A percentile compares a stretch with the other conserved stretches of the same genome.
phyloP scores from a whole-genome alignment of 2,113 vertebrate genomes.

The Datnioides undecimradiatus region DNA sequence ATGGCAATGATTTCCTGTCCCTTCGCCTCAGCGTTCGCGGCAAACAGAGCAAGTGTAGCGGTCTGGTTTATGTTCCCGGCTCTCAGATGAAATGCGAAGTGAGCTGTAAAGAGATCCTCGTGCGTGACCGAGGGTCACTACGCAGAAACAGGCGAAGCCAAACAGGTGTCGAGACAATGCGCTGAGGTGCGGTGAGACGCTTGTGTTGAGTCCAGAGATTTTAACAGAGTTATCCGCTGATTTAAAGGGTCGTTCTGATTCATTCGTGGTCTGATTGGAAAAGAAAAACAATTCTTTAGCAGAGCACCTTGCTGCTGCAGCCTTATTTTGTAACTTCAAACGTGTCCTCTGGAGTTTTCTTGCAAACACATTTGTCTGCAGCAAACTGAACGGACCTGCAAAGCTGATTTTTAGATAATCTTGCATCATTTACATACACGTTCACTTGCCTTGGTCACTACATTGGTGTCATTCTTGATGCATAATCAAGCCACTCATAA shows the following conservation, averaged over 20 bases:
- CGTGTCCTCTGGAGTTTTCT: too few species aligned
- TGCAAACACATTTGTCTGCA: too few species aligned
- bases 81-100: conserved; percentile 82
- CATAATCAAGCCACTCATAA: too few species aligned
- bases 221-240: neutral
- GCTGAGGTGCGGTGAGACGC: conserved; percentile 7
- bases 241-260: conserved; percentile 2
- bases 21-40: conserved; percentile 85
- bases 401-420: too few species aligned
- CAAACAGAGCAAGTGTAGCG: conserved; percentile 77
- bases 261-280: neutral
- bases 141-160: conserved; percentile 29
- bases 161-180: conserved; percentile 12
- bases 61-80: conserved; percentile 80
- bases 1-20: conserved; percentile 96
- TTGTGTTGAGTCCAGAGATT: neutral
- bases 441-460: too few species aligned
- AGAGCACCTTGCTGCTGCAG: too few species aligned
- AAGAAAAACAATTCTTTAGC: neutral
- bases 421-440: too few species aligned
- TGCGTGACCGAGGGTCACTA: conserved; percentile 53
- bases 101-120: conserved; percentile 73
- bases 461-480: too few species aligned
- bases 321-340: too few species aligned
- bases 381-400: too few species aligned